These are phyloP conservation scores for Pseudococcus longispinus DNA, from an alignment of 2,888 invertebrate genomes.

Conservation along the genomic window DNA sequence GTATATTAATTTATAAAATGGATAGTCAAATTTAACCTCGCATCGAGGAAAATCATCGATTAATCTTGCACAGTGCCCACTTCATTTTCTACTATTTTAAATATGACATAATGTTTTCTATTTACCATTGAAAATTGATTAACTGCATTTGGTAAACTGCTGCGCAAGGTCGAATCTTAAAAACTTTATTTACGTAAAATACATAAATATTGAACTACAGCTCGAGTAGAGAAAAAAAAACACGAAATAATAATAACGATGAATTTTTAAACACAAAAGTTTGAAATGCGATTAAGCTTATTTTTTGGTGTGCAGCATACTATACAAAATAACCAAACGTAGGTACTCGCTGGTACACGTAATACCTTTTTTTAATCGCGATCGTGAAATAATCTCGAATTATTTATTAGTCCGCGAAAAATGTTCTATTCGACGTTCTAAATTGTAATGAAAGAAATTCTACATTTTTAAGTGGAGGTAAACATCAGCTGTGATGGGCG, in stretches of 20 bases:
- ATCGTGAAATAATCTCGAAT: background rate
- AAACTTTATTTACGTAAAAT: slow-evolving; percentile 13
- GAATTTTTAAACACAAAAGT: background rate
- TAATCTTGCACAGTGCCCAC: background rate
- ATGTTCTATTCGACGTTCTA: no score
- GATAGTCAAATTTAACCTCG: background rate
- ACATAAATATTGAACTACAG: background rate
- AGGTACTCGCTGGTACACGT: no score
- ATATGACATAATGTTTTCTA: background rate
- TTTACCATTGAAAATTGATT: background rate
- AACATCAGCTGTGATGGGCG: no score
- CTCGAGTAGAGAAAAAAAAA: background rate
- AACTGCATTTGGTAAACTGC: background rate
- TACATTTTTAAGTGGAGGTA: no score
- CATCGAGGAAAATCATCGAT: background rate
- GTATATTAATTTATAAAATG: background rate
- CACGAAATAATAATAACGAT: background rate
- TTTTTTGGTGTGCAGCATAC: background rate
- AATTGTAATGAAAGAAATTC: no score
- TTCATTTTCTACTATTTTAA: background rate
- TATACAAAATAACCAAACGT: background rate
- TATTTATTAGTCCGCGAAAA: slow-evolving; percentile 30
- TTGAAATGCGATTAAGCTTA: background rate
- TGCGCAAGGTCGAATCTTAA: background rate
- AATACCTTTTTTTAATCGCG: background rate